A percentile compares a stretch with the other conserved stretches of the same genome.
These are phyloP conservation scores for Sepioteuthis lessoniana DNA, from an alignment of 2,888 invertebrate species.

Conservation along the genomic window DNA sequence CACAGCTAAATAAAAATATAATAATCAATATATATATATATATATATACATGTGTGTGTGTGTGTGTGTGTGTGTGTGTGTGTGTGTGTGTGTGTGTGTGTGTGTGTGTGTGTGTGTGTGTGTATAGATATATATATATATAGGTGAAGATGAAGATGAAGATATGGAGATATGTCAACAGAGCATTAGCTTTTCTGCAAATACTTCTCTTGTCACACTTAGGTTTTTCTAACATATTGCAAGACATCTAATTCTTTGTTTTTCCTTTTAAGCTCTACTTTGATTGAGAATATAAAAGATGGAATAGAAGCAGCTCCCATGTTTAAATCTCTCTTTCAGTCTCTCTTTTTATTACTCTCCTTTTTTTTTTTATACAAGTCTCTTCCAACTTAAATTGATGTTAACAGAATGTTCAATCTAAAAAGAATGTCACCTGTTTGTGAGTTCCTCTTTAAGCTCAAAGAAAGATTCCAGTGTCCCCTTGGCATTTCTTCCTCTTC, in stretches of 20 bases:
- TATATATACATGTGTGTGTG: too few relatives aligned
- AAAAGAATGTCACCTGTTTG: constrained; percentile 15
- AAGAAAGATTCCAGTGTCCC: not conserved
- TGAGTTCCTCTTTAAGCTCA: not conserved
- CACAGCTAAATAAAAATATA: too few relatives aligned
- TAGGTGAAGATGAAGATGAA: not conserved
- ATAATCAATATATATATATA: too few relatives aligned
- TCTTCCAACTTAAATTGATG: not conserved
- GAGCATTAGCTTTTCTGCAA: not conserved
- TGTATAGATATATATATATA: not conserved
- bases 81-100: too few relatives aligned
- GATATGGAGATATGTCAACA: not conserved
- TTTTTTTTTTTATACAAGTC: not conserved
- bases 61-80: too few relatives aligned
- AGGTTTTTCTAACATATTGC: not conserved
- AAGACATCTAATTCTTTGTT: not conserved
- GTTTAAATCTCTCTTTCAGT: not conserved
- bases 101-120: too few relatives aligned
- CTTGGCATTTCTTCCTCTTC: not conserved
- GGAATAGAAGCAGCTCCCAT: not conserved
- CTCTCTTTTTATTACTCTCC: too few relatives aligned
- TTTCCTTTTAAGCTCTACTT: not conserved
- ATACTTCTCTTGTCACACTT: too few relatives aligned
- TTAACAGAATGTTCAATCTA: not conserved
- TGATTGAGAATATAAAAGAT: not conserved